A percentile compares a stretch with the other conserved stretches of the same genome.
Conservation (phyloP, 2,113 vertebrate species). For the Hymenochirus boettgeri region DNA sequence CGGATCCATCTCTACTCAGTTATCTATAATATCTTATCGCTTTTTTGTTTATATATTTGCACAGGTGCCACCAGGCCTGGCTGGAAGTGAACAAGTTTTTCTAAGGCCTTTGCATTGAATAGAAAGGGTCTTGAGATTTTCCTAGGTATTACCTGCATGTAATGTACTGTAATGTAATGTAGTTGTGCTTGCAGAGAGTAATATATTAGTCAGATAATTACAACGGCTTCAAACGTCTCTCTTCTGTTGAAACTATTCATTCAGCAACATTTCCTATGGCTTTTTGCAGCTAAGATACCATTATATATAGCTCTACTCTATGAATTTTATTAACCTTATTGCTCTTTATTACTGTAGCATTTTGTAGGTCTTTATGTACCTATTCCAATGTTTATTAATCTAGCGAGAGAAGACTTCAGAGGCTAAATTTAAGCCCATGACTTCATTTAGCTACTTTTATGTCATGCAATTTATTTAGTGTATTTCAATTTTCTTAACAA, state of each 20-base stretch:
- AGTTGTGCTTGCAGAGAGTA: slow-evolving; percentile 6
- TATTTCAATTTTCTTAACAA: neutral
- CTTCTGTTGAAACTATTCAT: neutral
- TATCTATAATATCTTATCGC: no score
- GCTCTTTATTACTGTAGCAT: slow-evolving; percentile 32
- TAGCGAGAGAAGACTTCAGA: neutral
- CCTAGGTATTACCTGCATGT: slow-evolving; percentile 8
- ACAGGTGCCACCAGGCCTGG: no score
- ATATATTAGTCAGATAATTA: slow-evolving; percentile 1
- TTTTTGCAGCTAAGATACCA: slow-evolving; percentile 25
- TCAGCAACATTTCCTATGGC: slow-evolving; percentile 8
- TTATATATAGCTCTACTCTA: slow-evolving; percentile 15
- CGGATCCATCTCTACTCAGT: no score
- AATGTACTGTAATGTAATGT: slow-evolving; percentile 5
- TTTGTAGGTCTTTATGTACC: slow-evolving; percentile 9
- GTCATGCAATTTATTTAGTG: neutral
- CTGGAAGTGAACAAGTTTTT: no score
- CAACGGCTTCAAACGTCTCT: slow-evolving; percentile 2
- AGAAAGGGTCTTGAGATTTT: neutral
- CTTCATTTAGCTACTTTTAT: slow-evolving; percentile 11
- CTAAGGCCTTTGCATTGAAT: no score
- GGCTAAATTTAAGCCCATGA: neutral
- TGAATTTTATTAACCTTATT: slow-evolving; percentile 10
- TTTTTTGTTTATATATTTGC: no score
- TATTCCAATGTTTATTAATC: slow-evolving; percentile 16